Evolutionary conservation across 2,113 vertebrate genomes (phyloP), one percentile per base, ranked within the genome.

Genomic region (Camelus dromedarius): DNA sequence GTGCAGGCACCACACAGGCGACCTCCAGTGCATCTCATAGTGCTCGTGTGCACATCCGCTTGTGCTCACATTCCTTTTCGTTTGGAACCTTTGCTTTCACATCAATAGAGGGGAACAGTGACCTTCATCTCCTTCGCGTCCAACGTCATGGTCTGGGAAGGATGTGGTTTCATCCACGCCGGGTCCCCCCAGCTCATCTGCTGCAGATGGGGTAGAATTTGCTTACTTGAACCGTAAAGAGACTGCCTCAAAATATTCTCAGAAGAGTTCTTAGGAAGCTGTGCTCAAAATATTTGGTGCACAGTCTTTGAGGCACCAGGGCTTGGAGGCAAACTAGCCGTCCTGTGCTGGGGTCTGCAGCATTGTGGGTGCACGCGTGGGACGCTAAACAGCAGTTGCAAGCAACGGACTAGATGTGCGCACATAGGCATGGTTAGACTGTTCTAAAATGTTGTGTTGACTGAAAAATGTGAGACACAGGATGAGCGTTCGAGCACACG

Each of bases 141-240:
- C 32, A 20, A 4, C 13, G 1, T 42, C 24, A 0, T 2, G 1
- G 24, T 42, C 52, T 18, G 35, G 42, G 15, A 2, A 48, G 24
- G 35, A 35, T 7, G 10, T 4, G 22, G 11, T 12, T 15, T 26
- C 15, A 52, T 3, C 2, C 9, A 11, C 0, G 0, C 7, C 11
- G 7, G 3, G 42, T 1, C 6, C 46, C 26, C 10, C 9, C 38
- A 28, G 58, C 6, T 19, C 19, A 26, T 0, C 30, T 16, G 2
- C 12, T n/a, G 62, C 35, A 1, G 14, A 1, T 14, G 20, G 6
- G 46, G 24, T 1, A 24, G 42, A 9, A 35, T 28, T 32, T 5
- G 11, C 0, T 19, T 13, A 7, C 50, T 6, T 32, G 32, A 11
- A 26, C 35, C 0, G 0, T 4, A 8, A 5, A 58, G 13, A 38